Conservation (phyloP, 2,888 invertebrate species). For the Cheilosia pagana region DNA sequence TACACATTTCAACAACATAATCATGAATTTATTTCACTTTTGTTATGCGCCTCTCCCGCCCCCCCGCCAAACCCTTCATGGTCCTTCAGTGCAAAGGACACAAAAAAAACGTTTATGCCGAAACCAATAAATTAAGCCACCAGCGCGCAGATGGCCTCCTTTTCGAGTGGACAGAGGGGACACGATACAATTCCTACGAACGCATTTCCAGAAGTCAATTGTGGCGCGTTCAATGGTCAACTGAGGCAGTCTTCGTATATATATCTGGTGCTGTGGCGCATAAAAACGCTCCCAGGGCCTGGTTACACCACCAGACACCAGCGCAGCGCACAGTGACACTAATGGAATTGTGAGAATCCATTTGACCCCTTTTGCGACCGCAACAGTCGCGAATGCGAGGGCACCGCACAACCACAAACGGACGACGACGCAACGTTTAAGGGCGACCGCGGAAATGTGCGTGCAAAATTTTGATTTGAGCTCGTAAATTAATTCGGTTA, state of each 20-base stretch:
- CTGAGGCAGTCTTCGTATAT: slow-evolving; percentile 36
- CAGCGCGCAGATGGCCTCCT: slow-evolving; percentile 65
- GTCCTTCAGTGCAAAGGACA: slow-evolving; percentile 9
- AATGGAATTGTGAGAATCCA: slow-evolving; percentile 73
- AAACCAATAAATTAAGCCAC: slow-evolving; percentile 71
- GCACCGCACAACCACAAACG: slow-evolving; percentile 26
- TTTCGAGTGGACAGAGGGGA: slow-evolving; percentile 9
- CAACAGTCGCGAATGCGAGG: slow-evolving; percentile 17
- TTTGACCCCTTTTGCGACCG: slow-evolving; percentile 58
- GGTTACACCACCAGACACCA: slow-evolving; percentile 37
- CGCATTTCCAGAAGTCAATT: slow-evolving; percentile 61
- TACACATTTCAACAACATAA: slow-evolving; percentile 75
- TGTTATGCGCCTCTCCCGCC: slow-evolving; percentile 8
- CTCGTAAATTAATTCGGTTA: slow-evolving; percentile 75
- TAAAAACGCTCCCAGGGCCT: slow-evolving; percentile 27
- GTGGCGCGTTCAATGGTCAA: slow-evolving; percentile 72
- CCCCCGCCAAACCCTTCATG: background rate
- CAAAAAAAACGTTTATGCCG: background rate
- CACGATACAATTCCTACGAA: slow-evolving; percentile 5
- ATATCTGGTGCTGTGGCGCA: slow-evolving; percentile 6
- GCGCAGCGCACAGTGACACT: slow-evolving; percentile 58
- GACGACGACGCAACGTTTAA: slow-evolving; percentile 22
- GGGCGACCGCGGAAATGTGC: slow-evolving; percentile 70
- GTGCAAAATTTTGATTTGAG: slow-evolving; percentile 75
- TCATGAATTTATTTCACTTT: slow-evolving; percentile 74